Conservation (phyloP, 2,113 vertebrate genomes). For the Pluvianellus socialis region DNA sequence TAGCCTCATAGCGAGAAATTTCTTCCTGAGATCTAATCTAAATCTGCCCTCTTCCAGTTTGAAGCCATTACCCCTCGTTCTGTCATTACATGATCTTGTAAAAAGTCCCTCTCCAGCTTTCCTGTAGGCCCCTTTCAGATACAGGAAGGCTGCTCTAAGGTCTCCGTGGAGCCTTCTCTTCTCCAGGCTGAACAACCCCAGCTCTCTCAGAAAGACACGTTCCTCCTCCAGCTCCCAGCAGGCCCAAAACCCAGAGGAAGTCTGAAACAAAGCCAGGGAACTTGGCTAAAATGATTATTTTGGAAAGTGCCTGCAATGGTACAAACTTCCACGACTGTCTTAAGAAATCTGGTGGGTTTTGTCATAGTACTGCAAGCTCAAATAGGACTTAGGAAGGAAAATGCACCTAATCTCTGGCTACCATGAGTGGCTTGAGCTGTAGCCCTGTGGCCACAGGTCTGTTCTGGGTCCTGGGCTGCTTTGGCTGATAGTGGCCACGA, state of each 20-base stretch:
- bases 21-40: no score
- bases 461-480: not conserved
- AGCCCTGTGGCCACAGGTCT: rapidly evolving
- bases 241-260: not conserved
- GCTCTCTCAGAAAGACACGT: not conserved
- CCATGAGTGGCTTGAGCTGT: not conserved
- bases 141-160: no score
- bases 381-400: not conserved
- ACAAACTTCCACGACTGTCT: not conserved
- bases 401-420: not conserved
- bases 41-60: no score
- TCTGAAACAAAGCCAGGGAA: not conserved
- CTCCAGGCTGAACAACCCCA: no score
- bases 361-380: not conserved
- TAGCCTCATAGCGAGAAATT: no score
- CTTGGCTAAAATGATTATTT: not conserved
- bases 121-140: no score
- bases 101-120: no score
- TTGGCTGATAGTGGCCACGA: rapidly evolving
- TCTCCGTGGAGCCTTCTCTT: no score
- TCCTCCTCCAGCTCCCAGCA: not conserved
- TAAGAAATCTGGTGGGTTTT: not conserved
- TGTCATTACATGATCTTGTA: no score
- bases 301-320: not conserved
- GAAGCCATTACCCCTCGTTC: no score